Base-by-base conservation (phyloP, 2,888 invertebrate genomes). In the Amiota mariae region DNA sequence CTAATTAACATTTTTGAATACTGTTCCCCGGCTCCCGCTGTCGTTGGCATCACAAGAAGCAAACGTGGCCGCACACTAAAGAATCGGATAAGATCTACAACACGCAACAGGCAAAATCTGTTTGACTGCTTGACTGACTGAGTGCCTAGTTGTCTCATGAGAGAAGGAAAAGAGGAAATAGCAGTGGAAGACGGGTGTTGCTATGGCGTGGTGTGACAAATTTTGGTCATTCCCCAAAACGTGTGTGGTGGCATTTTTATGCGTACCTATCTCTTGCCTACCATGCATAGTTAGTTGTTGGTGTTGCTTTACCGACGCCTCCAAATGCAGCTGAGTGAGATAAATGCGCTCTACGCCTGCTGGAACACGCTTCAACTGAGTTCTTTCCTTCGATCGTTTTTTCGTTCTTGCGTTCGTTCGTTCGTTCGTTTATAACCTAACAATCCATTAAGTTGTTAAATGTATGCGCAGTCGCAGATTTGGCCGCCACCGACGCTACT, bases 331-430 rank as follows among this genome's bases (percentile, higher is more conserved):
- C 36, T 77, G 78, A 75, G 78, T 80, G 80, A 84, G 83, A 87
- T 85, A 88, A 88, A 88, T 88, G 85, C 88, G 80, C 84, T 81
- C 82, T 85, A 85, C 86, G 84, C 83, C 88, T 87, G 88, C 86
- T 82, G 79, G 79, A 85, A 87, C 88, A 89, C 89, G 89, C 87
- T 77, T 82, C 54, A 78, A 78, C 80, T 36, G 36, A 36, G 36
- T 36, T 36, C 36, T 36, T 36, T 36, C 36, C 36, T 36, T 36
- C 2, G 36, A 36, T 36, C 36, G 36, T 36, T 36, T 36, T 6
- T 36, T 36, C 36, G 36, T 36, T 36, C 24, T n/a, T n/a, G n/a
- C 36, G 36, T 36, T 36, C 6, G 4, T 36, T 36, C 36, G 36
- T 36, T 36, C 36, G 6, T 36, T 36, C 36, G 36, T 36, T 36